Base-by-base conservation (phyloP, 1,140 invertebrate genomes). In the Cotesia chilonis region DNA sequence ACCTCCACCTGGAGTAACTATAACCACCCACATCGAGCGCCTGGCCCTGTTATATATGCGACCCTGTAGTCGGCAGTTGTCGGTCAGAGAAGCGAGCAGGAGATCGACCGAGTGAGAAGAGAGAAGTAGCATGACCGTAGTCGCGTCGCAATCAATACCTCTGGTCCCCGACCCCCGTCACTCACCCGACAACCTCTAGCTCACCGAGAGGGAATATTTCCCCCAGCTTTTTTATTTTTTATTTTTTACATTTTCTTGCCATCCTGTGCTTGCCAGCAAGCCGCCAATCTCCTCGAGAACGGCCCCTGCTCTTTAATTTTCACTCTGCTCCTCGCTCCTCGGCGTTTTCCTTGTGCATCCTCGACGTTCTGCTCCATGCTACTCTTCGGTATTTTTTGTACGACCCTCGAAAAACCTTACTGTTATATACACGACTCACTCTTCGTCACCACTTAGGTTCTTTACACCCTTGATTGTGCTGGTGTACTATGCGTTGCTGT, bases 131-230 rank as follows among this genome's bases (percentile, higher is more conserved):
- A 74, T 72, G 68, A 72, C 79, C 82, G 80, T 83, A 83, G 83
- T 82, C 81, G 83, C 80, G 82, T 83, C 82, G 82, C 82, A 85
- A 85, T 84, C 83, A 84, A 85, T 84, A 84, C 82, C 83, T 83
- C 82, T 78, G 80, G 77, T 76, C 76, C 77, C 81, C 78, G 75
- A 78, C 76, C 77, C 77, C 77, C 75, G 68, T 75, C 73, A 73
- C 71, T 76, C 74, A 73, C 73, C 79, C 80, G 76, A 75, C 77
- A 78, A 79, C 78, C 78, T 78, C 79, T 69, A 73, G 76, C 41
- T 47, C 41, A 9, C 41, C 41, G 41, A 47, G 41, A 47, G 79
- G 76, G 76, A 78, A 80, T 77, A 78, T 78, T 78, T 77, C 75
- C 74, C 77, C 79, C 75, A 73, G 75, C 68, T 36, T 77, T 6